Conservation (phyloP, 2,113 vertebrate species). For the Mionectes macconnelli region DNA sequence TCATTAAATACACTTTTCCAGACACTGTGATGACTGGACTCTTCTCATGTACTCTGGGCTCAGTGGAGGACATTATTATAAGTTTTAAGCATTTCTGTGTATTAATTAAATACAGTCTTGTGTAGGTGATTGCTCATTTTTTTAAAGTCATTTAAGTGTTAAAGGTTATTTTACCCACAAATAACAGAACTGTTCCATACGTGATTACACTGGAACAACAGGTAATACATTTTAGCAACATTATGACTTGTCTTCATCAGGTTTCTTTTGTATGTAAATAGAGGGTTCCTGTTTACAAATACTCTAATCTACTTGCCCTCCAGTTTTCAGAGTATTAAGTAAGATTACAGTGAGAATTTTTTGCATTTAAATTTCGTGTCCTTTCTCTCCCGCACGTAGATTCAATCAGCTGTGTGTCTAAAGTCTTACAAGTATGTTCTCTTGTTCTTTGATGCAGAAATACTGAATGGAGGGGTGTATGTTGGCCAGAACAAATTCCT, state of each 20-base stretch:
- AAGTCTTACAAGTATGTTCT: slow-evolving; percentile 9
- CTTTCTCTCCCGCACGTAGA: background rate
- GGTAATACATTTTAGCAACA: background rate
- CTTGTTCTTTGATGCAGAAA: slow-evolving; percentile 78
- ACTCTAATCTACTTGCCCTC: background rate
- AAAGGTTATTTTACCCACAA: background rate
- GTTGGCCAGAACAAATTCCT: slow-evolving; percentile 97
- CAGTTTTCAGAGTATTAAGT: background rate
- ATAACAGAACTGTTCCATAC: background rate
- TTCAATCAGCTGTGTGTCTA: background rate
- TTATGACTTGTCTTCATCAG: background rate
- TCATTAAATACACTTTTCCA: background rate
- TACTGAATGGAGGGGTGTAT: slow-evolving; percentile 93
- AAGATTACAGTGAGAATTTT: background rate
- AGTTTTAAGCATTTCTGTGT: background rate
- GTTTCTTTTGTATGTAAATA: background rate
- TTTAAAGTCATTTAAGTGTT: background rate
- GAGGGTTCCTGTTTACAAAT: background rate
- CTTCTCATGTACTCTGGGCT: background rate
- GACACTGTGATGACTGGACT: rapidly evolving
- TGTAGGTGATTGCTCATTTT: background rate
- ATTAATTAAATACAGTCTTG: background rate
- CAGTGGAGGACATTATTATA: rapidly evolving
- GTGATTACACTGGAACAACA: background rate
- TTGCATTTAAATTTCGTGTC: background rate